Conservation (phyloP, 1,140 invertebrate genomes). For the Dreissena rostriformis region DNA sequence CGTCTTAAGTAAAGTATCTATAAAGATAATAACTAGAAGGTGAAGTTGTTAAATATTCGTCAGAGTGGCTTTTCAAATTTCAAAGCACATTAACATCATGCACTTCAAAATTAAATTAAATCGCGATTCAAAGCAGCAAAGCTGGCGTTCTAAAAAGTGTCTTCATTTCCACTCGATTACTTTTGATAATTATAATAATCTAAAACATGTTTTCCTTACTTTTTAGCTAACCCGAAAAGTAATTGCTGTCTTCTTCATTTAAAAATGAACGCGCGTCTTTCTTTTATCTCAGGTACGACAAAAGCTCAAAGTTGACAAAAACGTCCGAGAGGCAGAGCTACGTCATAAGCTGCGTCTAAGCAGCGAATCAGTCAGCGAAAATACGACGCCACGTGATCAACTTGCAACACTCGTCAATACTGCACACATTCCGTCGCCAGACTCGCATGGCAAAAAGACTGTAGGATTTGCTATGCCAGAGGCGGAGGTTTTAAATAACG, state of each 20-base stretch:
- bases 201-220: background rate
- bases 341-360: background rate
- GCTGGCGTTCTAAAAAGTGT: background rate
- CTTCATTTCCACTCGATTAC: background rate
- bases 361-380: background rate
- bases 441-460: background rate
- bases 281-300: background rate
- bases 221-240: background rate
- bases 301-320: background rate
- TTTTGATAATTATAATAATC: background rate
- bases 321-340: background rate
- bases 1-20: too few species aligned
- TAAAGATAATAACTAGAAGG: too few species aligned
- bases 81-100: too few species aligned
- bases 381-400: background rate
- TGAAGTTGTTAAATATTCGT: too few species aligned
- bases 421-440: background rate
- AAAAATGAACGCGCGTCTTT: background rate
- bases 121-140: too few species aligned
- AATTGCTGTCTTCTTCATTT: background rate
- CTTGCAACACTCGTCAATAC: background rate
- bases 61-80: too few species aligned
- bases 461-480: conserved; percentile 5
- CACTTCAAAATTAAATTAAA: too few species aligned
- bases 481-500: background rate